A percentile compares a stretch with the other conserved stretches of the same genome.
phyloP scores from a whole-genome alignment of 2,797 vertebrate species.

The Leptatherina wallacei region DNA sequence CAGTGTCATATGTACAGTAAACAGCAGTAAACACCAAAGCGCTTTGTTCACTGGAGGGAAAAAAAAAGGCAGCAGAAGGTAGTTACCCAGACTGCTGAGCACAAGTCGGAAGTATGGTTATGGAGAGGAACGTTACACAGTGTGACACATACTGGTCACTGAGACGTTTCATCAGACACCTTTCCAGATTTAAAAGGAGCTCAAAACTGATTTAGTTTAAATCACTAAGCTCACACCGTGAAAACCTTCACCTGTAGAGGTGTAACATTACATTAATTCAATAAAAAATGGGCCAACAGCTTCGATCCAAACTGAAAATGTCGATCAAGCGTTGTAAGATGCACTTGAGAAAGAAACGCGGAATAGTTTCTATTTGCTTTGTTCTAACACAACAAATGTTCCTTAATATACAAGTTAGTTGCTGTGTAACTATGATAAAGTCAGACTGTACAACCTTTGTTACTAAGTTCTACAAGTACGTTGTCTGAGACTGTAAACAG shows the following conservation, averaged over 20 bases:
- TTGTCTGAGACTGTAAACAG: neutral
- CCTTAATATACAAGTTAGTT: neutral
- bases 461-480: neutral
- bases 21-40: conserved; percentile 64
- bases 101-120: conserved; percentile 56
- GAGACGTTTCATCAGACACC: neutral
- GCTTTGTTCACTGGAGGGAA: conserved; percentile 45
- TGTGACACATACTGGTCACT: neutral
- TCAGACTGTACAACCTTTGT: neutral
- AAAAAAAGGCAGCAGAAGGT: conserved; percentile 67
- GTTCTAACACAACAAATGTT: too few relatives aligned
- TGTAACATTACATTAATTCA: neutral
- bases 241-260: neutral
- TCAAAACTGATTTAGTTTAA: neutral
- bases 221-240: neutral
- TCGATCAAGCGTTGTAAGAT: neutral
- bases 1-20: conserved; percentile 65
- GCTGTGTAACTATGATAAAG: neutral
- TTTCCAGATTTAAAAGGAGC: conserved; percentile 1
- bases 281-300: neutral
- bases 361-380: neutral
- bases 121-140: conserved; percentile 5
- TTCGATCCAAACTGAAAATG: too few relatives aligned
- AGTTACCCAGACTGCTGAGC: conserved; percentile 82
- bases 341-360: neutral